Percentiles rank a stretch among this genome's conserved stretches.
Evolutionary conservation across 2,113 vertebrate species (phyloP).

Genomic region (Tympanuchus pallidicinctus): DNA sequence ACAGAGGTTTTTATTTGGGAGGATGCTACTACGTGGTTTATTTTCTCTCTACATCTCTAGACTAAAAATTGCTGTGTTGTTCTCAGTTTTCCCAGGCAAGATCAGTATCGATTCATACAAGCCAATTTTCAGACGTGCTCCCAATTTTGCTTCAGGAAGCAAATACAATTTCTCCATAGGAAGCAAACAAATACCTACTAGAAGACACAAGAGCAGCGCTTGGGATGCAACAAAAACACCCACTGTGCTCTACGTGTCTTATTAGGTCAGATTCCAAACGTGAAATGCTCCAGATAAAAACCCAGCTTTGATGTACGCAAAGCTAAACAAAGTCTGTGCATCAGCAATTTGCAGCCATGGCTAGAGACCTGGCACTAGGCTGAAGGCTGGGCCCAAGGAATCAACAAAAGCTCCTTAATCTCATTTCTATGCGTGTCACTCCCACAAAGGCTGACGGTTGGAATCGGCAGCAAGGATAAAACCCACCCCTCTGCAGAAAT

Average conservation of each 20-base stretch:
- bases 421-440: background rate
- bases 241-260: rapidly evolving
- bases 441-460: rapidly evolving
- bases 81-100: background rate
- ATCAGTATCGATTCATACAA: background rate
- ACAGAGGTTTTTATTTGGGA: background rate
- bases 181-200: background rate
- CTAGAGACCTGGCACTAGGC: background rate
- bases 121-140: rapidly evolving
- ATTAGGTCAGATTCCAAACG: background rate
- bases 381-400: background rate
- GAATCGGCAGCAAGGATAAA: rapidly evolving
- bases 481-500: background rate
- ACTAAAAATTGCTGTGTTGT: background rate
- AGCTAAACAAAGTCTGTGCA: background rate
- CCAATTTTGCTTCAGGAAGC: rapidly evolving
- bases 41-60: background rate
- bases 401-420: constrained; percentile 4
- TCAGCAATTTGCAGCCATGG: rapidly evolving
- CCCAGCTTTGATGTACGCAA: background rate
- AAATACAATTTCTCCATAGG: rapidly evolving
- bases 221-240: background rate
- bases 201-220: rapidly evolving
- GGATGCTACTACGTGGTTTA: background rate
- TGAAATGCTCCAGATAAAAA: background rate